Percentiles rank a stretch among this genome's conserved stretches.
Conservation (phyloP, 2,113 vertebrate species). For the Hippocampus abdominalis region DNA sequence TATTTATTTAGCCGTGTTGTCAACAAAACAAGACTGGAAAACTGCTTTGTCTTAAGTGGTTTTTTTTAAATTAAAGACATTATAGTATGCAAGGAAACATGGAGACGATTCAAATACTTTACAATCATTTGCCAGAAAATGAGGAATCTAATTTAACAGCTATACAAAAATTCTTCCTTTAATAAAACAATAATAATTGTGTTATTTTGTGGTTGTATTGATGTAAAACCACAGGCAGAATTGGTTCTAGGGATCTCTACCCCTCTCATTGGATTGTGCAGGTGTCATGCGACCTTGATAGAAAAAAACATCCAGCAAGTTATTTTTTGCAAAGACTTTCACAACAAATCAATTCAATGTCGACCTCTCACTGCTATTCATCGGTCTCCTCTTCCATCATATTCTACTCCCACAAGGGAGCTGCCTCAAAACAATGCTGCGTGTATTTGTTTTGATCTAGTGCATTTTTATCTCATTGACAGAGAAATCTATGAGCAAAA, state of each 20-base stretch:
- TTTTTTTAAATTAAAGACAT: not conserved
- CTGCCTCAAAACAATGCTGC: slow-evolving; percentile 7
- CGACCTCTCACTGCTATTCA: slow-evolving; percentile 24
- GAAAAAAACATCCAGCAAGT: slow-evolving; percentile 17
- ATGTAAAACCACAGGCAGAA: not conserved
- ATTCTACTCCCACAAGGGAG: slow-evolving; percentile 20
- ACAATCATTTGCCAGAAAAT: not conserved
- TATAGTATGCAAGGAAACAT: not conserved
- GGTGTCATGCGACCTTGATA: slow-evolving; percentile 37
- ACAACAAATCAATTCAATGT: slow-evolving; percentile 14
- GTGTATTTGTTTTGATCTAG: slow-evolving; percentile 19
- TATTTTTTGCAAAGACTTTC: slow-evolving; percentile 32
- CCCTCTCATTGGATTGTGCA: not conserved
- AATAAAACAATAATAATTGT: too few species aligned
- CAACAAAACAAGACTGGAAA: not conserved
- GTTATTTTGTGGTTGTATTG: not conserved
- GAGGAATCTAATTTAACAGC: not conserved
- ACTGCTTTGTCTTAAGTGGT: not conserved
- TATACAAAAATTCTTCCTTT: not conserved
- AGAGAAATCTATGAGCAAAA: too few species aligned
- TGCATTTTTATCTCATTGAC: slow-evolving; percentile 11
- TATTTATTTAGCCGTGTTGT: not conserved
- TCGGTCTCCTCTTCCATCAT: slow-evolving; percentile 18
- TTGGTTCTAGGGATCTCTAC: not conserved
- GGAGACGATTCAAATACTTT: not conserved